A percentile compares a stretch with the other conserved stretches of the same genome.
Evolutionary conservation across 2,113 vertebrate genomes (phyloP).

Genomic region (Morone saxatilis): DNA sequence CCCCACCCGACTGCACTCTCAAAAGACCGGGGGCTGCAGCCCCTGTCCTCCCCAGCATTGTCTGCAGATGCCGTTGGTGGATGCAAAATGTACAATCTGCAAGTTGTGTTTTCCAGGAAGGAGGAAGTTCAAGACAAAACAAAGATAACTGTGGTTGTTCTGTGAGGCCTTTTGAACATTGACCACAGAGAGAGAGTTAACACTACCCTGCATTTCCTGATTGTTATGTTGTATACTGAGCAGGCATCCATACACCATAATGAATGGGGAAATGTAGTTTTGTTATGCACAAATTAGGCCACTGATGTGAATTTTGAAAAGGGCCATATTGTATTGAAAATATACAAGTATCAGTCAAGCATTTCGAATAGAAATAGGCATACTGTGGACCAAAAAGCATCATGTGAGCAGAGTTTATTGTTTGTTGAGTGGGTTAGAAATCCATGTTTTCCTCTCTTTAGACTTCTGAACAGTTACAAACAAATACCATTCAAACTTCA

Average conservation of each 20-base stretch:
- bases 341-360: slow-evolving; percentile 54
- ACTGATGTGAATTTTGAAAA: slow-evolving; percentile 40
- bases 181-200: slow-evolving; percentile 67
- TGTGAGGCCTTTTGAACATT: slow-evolving; percentile 76
- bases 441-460: slow-evolving; percentile 44
- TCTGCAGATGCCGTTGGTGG: slow-evolving; percentile 78
- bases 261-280: slow-evolving; percentile 48
- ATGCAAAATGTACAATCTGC: slow-evolving; percentile 80
- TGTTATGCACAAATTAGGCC: slow-evolving; percentile 68
- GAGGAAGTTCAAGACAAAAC: slow-evolving; percentile 67
- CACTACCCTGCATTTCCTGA: slow-evolving; percentile 77
- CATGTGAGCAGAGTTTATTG: slow-evolving; percentile 62
- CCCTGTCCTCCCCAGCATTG: slow-evolving; percentile 77
- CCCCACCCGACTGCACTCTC: slow-evolving; percentile 86
- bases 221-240: slow-evolving; percentile 68
- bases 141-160: slow-evolving; percentile 67
- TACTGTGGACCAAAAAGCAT: slow-evolving; percentile 72
- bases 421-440: slow-evolving; percentile 54
- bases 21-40: slow-evolving; percentile 81
- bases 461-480: slow-evolving; percentile 52
- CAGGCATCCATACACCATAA: slow-evolving; percentile 65
- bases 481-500: slow-evolving; percentile 27
- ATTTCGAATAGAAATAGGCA: slow-evolving; percentile 64
- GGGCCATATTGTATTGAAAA: slow-evolving; percentile 55
- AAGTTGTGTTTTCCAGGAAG: slow-evolving; percentile 63